phyloP scores from a whole-genome alignment of 1,140 invertebrate genomes.

The Philotrypesis tridentata region DNA sequence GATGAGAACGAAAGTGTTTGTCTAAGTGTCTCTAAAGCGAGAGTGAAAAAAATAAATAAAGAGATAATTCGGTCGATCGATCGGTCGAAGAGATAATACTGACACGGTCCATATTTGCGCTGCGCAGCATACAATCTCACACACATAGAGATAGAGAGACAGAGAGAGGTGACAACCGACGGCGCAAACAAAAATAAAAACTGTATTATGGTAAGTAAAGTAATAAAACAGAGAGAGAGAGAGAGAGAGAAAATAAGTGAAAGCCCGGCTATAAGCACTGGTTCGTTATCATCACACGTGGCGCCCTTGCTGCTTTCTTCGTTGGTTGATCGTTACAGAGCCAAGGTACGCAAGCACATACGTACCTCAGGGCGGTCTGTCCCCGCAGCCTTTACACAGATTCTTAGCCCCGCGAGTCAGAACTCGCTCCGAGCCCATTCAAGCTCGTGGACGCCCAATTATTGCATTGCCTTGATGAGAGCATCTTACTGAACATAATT shows the following conservation, averaged over 20 bases:
- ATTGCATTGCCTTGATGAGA: conserved; percentile 13
- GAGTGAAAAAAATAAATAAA: background rate
- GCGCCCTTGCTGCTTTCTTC: conserved; percentile 56
- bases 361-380: conserved; percentile 55
- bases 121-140: conserved; percentile 60
- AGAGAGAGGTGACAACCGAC: conserved; percentile 48
- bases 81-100: too few relatives aligned
- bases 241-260: conserved; percentile 36
- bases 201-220: conserved; percentile 38
- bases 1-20: background rate
- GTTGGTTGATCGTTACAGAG: conserved; percentile 55
- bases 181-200: conserved; percentile 20
- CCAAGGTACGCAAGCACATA: conserved; percentile 49
- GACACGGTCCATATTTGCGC: conserved; percentile 42
- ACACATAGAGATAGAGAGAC: too few relatives aligned
- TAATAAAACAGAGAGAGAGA: background rate
- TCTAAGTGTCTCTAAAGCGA: background rate
- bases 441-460: conserved; percentile 23
- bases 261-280: conserved; percentile 40
- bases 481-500: conserved; percentile 8
- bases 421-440: too few relatives aligned
- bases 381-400: conserved; percentile 48
- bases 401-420: conserved; percentile 56
- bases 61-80: too few relatives aligned
- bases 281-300: conserved; percentile 2